phyloP scores from a whole-genome alignment of 2,797 vertebrate species.

The Gymnothorax reevesii region DNA sequence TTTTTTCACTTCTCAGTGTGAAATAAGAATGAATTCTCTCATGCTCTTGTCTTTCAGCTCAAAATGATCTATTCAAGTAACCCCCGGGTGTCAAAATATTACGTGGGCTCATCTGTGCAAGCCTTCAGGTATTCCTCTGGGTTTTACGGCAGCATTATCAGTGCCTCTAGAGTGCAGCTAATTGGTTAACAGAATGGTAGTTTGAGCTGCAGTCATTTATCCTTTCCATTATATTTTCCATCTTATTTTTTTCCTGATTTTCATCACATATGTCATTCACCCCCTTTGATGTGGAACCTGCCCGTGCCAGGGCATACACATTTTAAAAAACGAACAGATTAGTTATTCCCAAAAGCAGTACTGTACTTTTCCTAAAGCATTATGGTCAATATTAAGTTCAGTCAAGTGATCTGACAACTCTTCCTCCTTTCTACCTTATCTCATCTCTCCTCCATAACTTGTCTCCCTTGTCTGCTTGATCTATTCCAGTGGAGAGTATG shows the following conservation, averaged over 20 bases:
- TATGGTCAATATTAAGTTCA: not conserved
- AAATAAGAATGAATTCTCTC: not conserved
- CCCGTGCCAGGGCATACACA: no score
- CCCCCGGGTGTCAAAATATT: slow-evolving; percentile 69
- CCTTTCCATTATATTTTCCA: not conserved
- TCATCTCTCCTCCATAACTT: not conserved
- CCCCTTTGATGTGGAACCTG: no score
- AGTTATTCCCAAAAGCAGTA: no score
- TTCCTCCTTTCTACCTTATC: not conserved
- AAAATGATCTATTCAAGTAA: slow-evolving; percentile 72
- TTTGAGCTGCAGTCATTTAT: not conserved
- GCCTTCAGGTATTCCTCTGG: slow-evolving; percentile 82
- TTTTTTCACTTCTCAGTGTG: not conserved
- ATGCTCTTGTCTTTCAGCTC: slow-evolving; percentile 71
- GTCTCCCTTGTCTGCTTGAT: not conserved
- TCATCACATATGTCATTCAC: no score
- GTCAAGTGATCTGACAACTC: not conserved
- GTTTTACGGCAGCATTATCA: not conserved
- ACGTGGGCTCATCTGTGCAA: slow-evolving; percentile 71
- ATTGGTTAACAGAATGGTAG: not conserved
- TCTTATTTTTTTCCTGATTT: no score
- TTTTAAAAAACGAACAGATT: no score
- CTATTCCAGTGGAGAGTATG: slow-evolving; percentile 48
- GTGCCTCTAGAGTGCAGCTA: not conserved
- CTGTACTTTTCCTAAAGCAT: no score